Evolutionary conservation across 2,113 vertebrate species (phyloP).

Genomic region (Rhea americana): DNA sequence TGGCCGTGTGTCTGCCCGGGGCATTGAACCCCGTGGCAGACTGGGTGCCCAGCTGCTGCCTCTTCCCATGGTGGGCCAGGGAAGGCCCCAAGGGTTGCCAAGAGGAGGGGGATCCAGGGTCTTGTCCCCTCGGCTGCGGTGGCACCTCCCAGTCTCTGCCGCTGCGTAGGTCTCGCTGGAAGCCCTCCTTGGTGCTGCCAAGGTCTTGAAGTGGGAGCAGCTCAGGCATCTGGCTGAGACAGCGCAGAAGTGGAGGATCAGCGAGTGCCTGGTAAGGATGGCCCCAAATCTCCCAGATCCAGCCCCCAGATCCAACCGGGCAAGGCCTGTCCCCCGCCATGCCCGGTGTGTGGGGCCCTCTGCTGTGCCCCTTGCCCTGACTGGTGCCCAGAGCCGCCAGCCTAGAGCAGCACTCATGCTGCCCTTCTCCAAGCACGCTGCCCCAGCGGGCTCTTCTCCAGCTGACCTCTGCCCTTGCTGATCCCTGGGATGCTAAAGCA

Average conservation of each 20-base stretch:
- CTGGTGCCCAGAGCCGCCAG: not conserved
- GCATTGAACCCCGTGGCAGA: too few relatives aligned
- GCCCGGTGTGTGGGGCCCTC: not conserved
- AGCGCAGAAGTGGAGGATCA: not conserved
- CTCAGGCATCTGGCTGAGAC: not conserved
- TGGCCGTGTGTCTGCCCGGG: too few relatives aligned
- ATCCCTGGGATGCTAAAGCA: not conserved
- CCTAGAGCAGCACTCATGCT: not conserved
- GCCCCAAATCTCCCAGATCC: not conserved
- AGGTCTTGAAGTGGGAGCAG: not conserved
- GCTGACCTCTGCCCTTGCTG: not conserved
- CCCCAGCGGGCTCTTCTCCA: not conserved
- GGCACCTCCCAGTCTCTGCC: not conserved
- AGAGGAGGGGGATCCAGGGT: not conserved
- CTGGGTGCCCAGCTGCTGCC: too few relatives aligned
- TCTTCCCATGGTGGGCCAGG: too few relatives aligned
- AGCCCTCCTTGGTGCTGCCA: not conserved
- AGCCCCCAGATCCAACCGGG: not conserved
- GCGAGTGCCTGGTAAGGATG: not conserved
- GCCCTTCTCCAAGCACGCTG: accelerated
- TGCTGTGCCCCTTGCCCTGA: not conserved
- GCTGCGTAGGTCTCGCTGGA: not conserved
- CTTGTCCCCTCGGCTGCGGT: not conserved
- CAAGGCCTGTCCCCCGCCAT: not conserved
- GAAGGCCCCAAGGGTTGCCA: too few relatives aligned